Evolutionary conservation across 2,797 vertebrate species (phyloP), one percentile per base, ranked within the genome.

Genomic region (Acanthiza pusilla): DNA sequence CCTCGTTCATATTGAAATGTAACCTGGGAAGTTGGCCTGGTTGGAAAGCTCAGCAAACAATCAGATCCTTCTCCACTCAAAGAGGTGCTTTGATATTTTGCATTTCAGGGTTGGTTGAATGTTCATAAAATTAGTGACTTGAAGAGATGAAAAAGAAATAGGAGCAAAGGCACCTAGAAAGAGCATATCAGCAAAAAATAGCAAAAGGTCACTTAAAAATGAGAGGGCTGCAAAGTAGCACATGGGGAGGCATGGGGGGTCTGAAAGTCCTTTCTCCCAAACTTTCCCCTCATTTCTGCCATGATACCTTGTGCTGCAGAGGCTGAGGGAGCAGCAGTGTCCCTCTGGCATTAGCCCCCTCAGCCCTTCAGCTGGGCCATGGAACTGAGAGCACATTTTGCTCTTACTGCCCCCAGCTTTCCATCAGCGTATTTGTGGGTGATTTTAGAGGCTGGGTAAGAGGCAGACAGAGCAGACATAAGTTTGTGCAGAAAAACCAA

Each of bases 331-430:
- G 32, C 72, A 22, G 3, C 8, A 5, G 5, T 27, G 6, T 67
- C 29, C 57, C 27, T 26, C 11, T 5, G 7, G 48, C 42, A 8
- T 34, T 3, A 3, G 19, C 29, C 63, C 14, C 9, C 27, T 43
- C 30, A 9, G 58, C 1, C 3, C 3, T 0, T 18, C 0, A 19
- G 71, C n/a, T 25, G 25, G 42, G 13, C 11, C 32, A 1, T 4
- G 27, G 78, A 34, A 7, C 38, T 11, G 16, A 17, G 36, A 67
- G 45, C 26, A 20, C 15, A 0, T 38, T 53, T 40, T 73, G 38
- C 48, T 29, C 47, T 32, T 32, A 0, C 42, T 45, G 72, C 60
- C 7, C 16, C 51, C 65, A 20, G 29, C 11, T 65, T 38, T 47
- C 4, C 19, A 3, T 17, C 51, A 20, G 29, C 6, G 0, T 11